Evolutionary conservation across 2,113 vertebrate species (phyloP).

Genomic region (Carlito syrichta): DNA sequence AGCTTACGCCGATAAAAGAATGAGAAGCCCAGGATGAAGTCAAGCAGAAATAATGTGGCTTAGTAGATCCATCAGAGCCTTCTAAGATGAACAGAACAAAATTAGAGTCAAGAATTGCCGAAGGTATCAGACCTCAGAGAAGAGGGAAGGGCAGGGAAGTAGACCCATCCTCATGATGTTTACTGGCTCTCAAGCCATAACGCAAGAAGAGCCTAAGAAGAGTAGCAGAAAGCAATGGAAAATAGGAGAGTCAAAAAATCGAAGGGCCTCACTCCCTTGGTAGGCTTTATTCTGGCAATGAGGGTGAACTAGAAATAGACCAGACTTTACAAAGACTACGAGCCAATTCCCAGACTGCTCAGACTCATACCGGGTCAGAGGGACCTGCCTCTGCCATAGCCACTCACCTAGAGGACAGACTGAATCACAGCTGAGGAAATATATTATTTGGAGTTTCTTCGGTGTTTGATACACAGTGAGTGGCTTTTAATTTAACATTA

Average conservation of each 20-base stretch:
- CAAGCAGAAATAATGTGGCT: background rate
- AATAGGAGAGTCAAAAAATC: background rate
- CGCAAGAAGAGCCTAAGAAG: background rate
- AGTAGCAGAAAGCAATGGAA: background rate
- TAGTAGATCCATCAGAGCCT: rapidly evolving
- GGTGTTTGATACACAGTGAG: background rate
- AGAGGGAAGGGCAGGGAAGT: background rate
- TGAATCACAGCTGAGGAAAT: background rate
- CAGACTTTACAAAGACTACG: background rate
- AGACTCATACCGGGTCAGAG: rapidly evolving
- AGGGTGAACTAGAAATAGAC: background rate
- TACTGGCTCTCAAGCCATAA: background rate
- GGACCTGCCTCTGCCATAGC: background rate
- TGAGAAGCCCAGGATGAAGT: background rate
- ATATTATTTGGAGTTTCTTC: background rate
- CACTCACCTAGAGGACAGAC: no score
- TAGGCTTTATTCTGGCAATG: background rate
- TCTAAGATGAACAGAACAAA: background rate
- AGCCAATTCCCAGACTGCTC: background rate
- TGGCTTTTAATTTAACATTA: background rate
- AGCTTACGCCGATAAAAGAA: background rate
- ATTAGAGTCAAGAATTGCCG: background rate
- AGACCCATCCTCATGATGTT: background rate
- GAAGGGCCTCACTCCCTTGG: background rate
- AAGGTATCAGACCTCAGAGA: background rate